phyloP scores from a whole-genome alignment of 2,113 vertebrate genomes.

The Xiphophorus hellerii region DNA sequence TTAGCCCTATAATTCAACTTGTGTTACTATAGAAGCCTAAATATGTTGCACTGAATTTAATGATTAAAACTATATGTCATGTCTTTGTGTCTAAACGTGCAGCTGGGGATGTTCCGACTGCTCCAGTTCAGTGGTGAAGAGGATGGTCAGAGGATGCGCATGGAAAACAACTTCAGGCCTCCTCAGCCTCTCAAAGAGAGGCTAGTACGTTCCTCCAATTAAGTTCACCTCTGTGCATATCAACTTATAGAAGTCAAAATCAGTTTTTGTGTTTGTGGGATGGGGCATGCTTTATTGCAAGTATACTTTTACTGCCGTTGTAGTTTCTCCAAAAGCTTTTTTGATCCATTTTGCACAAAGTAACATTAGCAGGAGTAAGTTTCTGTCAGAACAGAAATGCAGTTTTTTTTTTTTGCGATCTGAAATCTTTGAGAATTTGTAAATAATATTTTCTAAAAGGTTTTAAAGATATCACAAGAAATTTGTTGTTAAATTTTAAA shows the following conservation, averaged over 20 bases:
- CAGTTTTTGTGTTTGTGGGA: conserved; percentile 18
- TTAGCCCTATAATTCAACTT: neutral
- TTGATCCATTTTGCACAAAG: conserved; percentile 14
- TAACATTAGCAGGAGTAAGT: neutral
- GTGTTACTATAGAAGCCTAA: neutral
- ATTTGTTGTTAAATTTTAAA: neutral
- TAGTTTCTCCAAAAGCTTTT: conserved; percentile 23
- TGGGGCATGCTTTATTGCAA: conserved; percentile 36
- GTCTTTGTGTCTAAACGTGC: conserved; percentile 35
- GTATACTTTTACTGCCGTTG: conserved; percentile 1
- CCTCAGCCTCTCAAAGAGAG: conserved; percentile 93
- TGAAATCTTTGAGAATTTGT: neutral
- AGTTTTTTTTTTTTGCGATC: neutral
- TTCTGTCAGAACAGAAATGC: neutral
- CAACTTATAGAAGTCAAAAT: neutral
- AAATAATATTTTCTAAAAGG: too few species aligned
- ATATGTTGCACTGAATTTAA: neutral
- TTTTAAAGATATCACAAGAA: neutral
- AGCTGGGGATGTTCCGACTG: conserved; percentile 93
- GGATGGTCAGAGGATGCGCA: conserved; percentile 86
- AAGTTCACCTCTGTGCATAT: conserved; percentile 56
- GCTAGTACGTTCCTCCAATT: conserved; percentile 87
- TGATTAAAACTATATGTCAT: neutral
- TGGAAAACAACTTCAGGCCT: conserved; percentile 96
- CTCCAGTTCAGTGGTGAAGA: conserved; percentile 87